phyloP scores from a whole-genome alignment of 2,888 invertebrate genomes.

The Xanthia togata region DNA sequence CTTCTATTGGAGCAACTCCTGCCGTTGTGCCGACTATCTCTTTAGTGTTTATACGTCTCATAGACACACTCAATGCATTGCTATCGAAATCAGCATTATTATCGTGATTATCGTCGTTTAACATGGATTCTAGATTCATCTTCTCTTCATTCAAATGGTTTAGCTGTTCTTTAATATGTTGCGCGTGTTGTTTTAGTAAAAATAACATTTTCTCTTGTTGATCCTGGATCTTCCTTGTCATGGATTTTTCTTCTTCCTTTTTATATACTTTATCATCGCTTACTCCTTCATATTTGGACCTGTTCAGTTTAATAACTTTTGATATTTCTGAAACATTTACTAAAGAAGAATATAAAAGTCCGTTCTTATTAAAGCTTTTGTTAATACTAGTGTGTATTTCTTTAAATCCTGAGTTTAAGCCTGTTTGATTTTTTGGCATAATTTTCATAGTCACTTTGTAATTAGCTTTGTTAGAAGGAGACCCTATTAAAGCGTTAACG shows the following conservation, averaged over 20 bases:
- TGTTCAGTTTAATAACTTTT: conserved; percentile 77
- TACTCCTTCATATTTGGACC: conserved; percentile 51
- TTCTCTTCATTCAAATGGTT: conserved; percentile 76
- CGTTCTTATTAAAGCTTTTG: conserved; percentile 83
- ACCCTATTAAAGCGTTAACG: conserved; percentile 68
- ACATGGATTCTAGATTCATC: conserved; percentile 70
- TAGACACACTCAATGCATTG: conserved; percentile 47
- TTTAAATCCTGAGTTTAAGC: conserved; percentile 78
- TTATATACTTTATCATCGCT: conserved; percentile 4
- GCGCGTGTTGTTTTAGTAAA: conserved; percentile 76
- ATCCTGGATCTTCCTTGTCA: conserved; percentile 64
- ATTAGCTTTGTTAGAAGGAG: conserved; percentile 61
- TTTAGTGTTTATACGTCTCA: conserved; percentile 48
- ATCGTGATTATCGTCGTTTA: conserved; percentile 38
- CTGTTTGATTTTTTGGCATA: conserved; percentile 78
- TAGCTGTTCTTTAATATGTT: conserved; percentile 77
- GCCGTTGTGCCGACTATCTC: conserved; percentile 60
- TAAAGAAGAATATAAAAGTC: conserved; percentile 78
- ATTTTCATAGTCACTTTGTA: conserved; percentile 84
- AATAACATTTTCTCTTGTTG: conserved; percentile 74
- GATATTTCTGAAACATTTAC: conserved; percentile 85
- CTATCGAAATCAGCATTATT: conserved; percentile 37
- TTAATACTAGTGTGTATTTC: conserved; percentile 85
- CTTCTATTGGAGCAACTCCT: conserved; percentile 47
- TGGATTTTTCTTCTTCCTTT: conserved; percentile 30